A percentile compares a stretch with the other conserved stretches of the same genome.
Evolutionary conservation across 2,888 invertebrate species (phyloP).

Genomic region (Celastrina argiolus): DNA sequence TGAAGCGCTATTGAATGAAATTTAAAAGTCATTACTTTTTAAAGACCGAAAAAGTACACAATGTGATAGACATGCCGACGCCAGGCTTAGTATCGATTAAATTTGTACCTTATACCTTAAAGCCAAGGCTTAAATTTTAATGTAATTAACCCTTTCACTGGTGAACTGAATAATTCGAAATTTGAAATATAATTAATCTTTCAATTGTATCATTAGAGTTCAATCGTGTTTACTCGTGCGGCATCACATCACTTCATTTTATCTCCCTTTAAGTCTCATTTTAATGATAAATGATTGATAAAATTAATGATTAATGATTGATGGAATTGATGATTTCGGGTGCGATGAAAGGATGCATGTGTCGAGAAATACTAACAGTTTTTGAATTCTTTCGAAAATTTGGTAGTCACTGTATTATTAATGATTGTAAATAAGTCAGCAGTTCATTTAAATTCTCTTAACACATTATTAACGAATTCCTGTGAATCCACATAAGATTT

Average conservation of each 20-base stretch:
- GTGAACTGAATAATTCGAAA: slow-evolving; percentile 51
- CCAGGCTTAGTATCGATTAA: slow-evolving; percentile 33
- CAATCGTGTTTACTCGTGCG: slow-evolving; percentile 62
- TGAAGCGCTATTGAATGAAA: slow-evolving; percentile 26
- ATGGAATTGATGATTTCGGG: slow-evolving; percentile 54
- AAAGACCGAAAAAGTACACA: slow-evolving; percentile 37
- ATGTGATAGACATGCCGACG: slow-evolving; percentile 54
- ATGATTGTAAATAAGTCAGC: slow-evolving; percentile 45
- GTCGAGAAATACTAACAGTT: slow-evolving; percentile 50
- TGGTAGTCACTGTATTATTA: slow-evolving; percentile 67
- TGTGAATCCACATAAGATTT: slow-evolving; percentile 12
- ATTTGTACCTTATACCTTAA: background rate
- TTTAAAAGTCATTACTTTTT: slow-evolving; percentile 16
- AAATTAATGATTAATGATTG: slow-evolving; percentile 65
- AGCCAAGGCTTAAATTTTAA: background rate
- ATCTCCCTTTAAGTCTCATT: slow-evolving; percentile 77
- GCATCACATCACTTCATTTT: slow-evolving; percentile 69
- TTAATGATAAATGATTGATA: slow-evolving; percentile 65
- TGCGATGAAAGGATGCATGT: slow-evolving; percentile 69
- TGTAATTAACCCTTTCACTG: slow-evolving; percentile 46
- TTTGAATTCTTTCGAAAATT: slow-evolving; percentile 62
- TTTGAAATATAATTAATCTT: slow-evolving; percentile 65
- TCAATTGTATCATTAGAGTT: slow-evolving; percentile 69
- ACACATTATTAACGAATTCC: slow-evolving; percentile 20
- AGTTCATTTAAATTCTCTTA: slow-evolving; percentile 25